A percentile compares a stretch with the other conserved stretches of the same genome.
phyloP scores from a whole-genome alignment of 1,140 invertebrate species.

The Drosophila rufa region DNA sequence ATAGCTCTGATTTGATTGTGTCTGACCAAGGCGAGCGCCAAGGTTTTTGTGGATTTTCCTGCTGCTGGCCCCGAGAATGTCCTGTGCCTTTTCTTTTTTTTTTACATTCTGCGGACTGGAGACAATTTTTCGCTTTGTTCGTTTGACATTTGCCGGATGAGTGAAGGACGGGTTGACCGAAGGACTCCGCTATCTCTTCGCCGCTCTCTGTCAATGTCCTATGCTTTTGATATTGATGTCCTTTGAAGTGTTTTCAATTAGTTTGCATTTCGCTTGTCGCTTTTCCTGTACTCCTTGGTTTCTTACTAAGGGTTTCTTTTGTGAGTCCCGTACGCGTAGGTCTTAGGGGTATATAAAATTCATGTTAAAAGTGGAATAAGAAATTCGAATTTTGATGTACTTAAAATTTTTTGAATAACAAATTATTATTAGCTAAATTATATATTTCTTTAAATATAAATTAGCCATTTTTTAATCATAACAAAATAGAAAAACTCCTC shows the following conservation, averaged over 20 bases:
- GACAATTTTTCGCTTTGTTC: conserved; percentile 56
- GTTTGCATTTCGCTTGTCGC: conserved; percentile 61
- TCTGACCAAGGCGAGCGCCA: conserved; percentile 22
- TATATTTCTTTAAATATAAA: background rate
- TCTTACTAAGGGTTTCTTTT: conserved; percentile 5
- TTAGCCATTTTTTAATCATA: background rate
- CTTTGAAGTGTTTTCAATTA: conserved; percentile 75
- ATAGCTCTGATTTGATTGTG: conserved; percentile 61
- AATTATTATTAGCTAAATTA: background rate
- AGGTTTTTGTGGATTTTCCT: conserved; percentile 21
- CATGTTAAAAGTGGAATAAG: too few species aligned
- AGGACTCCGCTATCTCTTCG: conserved; percentile 3
- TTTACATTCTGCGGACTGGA: conserved; percentile 34
- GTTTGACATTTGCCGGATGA: conserved; percentile 55
- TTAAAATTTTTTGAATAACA: background rate
- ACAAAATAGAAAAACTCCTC: background rate
- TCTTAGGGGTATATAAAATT: background rate
- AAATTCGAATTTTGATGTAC: background rate
- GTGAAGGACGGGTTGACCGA: conserved; percentile 41
- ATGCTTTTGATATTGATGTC: conserved; percentile 58
- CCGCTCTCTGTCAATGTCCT: conserved; percentile 18
- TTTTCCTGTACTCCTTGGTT: conserved; percentile 6
- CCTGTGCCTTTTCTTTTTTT: conserved; percentile 10
- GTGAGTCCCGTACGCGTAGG: background rate
- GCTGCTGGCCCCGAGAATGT: conserved; percentile 21